Evolutionary conservation across 2,113 vertebrate genomes (phyloP).

Genomic region (Engraulis encrasicolus): DNA sequence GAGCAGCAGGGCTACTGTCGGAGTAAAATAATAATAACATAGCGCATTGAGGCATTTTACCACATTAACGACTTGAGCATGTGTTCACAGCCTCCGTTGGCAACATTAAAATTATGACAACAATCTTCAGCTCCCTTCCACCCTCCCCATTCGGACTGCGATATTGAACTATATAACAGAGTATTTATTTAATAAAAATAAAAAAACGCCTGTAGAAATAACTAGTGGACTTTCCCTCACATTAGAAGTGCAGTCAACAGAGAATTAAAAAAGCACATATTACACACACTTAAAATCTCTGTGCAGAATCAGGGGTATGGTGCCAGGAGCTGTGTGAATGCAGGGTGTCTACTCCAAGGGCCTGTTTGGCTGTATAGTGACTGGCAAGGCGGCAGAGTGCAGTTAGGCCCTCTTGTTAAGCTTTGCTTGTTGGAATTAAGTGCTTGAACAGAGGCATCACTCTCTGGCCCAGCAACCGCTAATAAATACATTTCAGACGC

Average conservation of each 20-base stretch:
- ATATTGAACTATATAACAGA: neutral
- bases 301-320: neutral
- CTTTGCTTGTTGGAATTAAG: conserved; percentile 10
- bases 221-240: conserved; percentile 5
- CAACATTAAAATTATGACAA: neutral
- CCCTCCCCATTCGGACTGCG: neutral
- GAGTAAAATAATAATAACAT: conserved; percentile 1
- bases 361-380: neutral
- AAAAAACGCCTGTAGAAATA: neutral
- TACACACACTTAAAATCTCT: conserved; percentile 2
- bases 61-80: conserved; percentile 1
- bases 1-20: neutral
- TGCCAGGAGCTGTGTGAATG: neutral
- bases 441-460: conserved; percentile 21
- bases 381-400: neutral
- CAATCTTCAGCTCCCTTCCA: neutral
- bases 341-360: neutral
- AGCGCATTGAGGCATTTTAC: neutral
- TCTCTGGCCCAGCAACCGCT: conserved; percentile 18
- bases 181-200: too few species aligned
- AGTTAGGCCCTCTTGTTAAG: neutral
- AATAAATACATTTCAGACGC: conserved; percentile 9
- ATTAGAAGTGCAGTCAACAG: neutral
- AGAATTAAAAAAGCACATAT: neutral
- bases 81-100: conserved; percentile 1